Evolutionary conservation across 2,888 invertebrate genomes (phyloP).

Genomic region (Hoplodrina ambigua): DNA sequence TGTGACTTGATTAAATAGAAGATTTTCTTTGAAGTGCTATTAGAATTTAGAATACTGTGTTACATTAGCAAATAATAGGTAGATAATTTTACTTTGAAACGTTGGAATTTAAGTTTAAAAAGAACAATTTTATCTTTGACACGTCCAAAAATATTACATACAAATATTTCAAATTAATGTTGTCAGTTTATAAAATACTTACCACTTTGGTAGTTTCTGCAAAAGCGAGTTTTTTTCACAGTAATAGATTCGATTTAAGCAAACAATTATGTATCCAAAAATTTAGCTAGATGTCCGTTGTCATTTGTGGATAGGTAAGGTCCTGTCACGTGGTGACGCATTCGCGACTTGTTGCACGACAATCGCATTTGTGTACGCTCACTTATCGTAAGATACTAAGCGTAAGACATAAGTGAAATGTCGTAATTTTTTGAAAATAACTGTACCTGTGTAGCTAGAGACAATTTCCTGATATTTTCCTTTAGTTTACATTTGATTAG

Average conservation of each 20-base stretch:
- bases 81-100: constrained; percentile 54
- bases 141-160: constrained; percentile 28
- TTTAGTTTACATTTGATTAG: constrained; percentile 64
- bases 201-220: constrained; percentile 66
- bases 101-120: constrained; percentile 51
- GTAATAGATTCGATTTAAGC: constrained; percentile 81
- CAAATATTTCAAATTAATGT: constrained; percentile 62
- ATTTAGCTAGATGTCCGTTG: constrained; percentile 86
- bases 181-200: constrained; percentile 62
- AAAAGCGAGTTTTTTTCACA: constrained; percentile 45
- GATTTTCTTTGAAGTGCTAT: constrained; percentile 55
- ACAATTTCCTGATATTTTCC: constrained; percentile 80
- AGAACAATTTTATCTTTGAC: constrained; percentile 55
- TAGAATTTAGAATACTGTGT: constrained; percentile 54
- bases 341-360: constrained; percentile 58
- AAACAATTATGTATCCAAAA: constrained; percentile 84
- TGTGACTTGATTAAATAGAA: constrained; percentile 36
- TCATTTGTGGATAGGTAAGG: constrained; percentile 78
- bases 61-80: constrained; percentile 40
- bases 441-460: constrained; percentile 90
- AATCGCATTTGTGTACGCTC: constrained; percentile 69
- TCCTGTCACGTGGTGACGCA: constrained; percentile 68
- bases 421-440: constrained; percentile 77
- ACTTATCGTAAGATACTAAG: constrained; percentile 80
- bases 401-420: constrained; percentile 85